Evolutionary conservation across 2,113 vertebrate species (phyloP), one percentile per base, ranked within the genome.

Genomic region (Romanogobio albipinnatus): DNA sequence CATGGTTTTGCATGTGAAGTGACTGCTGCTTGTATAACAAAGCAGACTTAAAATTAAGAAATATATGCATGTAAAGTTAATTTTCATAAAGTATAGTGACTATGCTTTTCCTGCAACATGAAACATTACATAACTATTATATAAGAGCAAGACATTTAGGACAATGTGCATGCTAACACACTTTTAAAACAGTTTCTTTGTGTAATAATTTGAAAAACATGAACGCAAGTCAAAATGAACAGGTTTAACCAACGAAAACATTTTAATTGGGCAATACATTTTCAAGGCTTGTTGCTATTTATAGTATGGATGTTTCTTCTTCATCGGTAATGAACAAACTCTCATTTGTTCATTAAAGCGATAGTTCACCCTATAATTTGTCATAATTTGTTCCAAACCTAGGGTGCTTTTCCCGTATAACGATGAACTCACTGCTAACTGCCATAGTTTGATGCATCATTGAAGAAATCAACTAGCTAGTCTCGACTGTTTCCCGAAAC

Each of bases 1-100:
- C 80, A 2, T 82, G 66, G 22, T 24, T 82, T 82, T 82, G 80
- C 80, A 51, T 71, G 49, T 71, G 80, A 82, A 81, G 61, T 1
- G 17, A 81, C 61, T 68, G 49, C 14, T 56, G 80, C 29, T 82
- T 71, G 47, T 70, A 33, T 26, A 33, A 59, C 29, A 76, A 56
- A 17, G 24, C n/a, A 47, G 45, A 14, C 17, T 29, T 17, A 49
- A 26, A 64, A 80, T 66, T 1, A 45, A 45, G 4, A 29, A 45
- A 64, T 26, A 17, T 26, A 33, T 33, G 39, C 9, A n/a, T 64
- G 24, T 29, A 45, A 80, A 80, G 43, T 62, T 26, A 1, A 26
- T 66, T 33, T 81, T 64, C 4, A 26, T 26, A 19, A 6, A 74
- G 70, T 70, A 70, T 70, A 19, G 24, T 17, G 58, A 80, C 64